phyloP scores from a whole-genome alignment of 2,888 invertebrate genomes.

The Platycheirus albimanus region DNA sequence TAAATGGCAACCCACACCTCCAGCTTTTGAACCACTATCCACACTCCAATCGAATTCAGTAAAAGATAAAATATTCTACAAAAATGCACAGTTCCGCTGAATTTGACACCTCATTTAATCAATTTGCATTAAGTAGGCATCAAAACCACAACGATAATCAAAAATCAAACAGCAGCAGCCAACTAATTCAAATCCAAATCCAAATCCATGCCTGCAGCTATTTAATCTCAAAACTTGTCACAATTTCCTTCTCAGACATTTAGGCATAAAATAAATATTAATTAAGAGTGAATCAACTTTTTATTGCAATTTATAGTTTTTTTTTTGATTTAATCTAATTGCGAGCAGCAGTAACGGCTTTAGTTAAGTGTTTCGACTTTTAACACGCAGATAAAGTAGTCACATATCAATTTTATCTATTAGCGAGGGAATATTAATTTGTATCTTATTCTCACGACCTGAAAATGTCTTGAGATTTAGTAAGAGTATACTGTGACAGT shows the following conservation, averaged over 20 bases:
- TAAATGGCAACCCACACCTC: no score
- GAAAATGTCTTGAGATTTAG: conserved; percentile 39
- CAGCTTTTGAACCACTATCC: no score
- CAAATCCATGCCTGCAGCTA: conserved; percentile 37
- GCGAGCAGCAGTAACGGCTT: conserved; percentile 2
- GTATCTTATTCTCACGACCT: conserved; percentile 46
- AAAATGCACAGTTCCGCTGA: conserved; percentile 20
- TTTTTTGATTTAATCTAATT: conserved; percentile 51
- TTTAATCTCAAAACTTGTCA: conserved; percentile 40
- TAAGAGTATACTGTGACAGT: conserved; percentile 31
- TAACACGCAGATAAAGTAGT: conserved; percentile 34
- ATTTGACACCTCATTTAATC: conserved; percentile 34
- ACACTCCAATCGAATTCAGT: background rate
- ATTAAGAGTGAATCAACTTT: conserved; percentile 59
- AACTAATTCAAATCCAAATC: conserved; percentile 20
- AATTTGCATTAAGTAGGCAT: background rate
- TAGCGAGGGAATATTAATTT: conserved; percentile 13
- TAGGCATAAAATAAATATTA: conserved; percentile 48
- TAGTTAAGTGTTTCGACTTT: conserved; percentile 22
- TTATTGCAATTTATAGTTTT: conserved; percentile 25
- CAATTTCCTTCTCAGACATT: background rate
- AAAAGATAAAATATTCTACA: conserved; percentile 4
- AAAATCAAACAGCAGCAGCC: background rate
- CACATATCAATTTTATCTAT: conserved; percentile 26
- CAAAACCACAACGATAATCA: background rate